phyloP scores from a whole-genome alignment of 2,797 vertebrate species.

The Avahi laniger region DNA sequence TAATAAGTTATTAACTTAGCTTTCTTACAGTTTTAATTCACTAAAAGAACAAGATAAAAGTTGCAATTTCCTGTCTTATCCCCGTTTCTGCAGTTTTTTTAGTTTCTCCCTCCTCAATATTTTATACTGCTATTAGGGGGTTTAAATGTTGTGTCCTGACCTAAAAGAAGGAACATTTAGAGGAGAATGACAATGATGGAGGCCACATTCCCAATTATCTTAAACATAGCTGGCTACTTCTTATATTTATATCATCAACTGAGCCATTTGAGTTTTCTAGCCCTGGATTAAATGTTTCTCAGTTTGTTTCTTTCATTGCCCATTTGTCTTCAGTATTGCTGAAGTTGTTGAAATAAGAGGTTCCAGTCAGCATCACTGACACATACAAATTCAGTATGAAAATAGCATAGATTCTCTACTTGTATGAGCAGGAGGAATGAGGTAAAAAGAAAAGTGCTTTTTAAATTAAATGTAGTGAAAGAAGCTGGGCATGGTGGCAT shows the following conservation, averaged over 20 bases:
- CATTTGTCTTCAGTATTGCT: background rate
- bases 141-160: constrained; percentile 26
- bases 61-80: constrained; percentile 14
- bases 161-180: constrained; percentile 8
- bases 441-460: background rate
- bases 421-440: background rate
- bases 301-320: background rate
- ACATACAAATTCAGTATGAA: background rate
- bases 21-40: constrained; percentile 36
- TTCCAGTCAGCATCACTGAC: background rate
- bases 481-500: background rate
- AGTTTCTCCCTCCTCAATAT: background rate
- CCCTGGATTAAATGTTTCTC: background rate
- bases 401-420: background rate
- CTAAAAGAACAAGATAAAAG: constrained; percentile 22
- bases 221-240: background rate
- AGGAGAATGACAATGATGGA: background rate
- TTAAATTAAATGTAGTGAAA: background rate
- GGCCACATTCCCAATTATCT: background rate
- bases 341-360: background rate
- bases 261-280: background rate
- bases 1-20: background rate
- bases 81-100: background rate
- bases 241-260: background rate
- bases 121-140: background rate